Conservation (phyloP, 1,140 invertebrate species). For the Bombus soroeensis region DNA sequence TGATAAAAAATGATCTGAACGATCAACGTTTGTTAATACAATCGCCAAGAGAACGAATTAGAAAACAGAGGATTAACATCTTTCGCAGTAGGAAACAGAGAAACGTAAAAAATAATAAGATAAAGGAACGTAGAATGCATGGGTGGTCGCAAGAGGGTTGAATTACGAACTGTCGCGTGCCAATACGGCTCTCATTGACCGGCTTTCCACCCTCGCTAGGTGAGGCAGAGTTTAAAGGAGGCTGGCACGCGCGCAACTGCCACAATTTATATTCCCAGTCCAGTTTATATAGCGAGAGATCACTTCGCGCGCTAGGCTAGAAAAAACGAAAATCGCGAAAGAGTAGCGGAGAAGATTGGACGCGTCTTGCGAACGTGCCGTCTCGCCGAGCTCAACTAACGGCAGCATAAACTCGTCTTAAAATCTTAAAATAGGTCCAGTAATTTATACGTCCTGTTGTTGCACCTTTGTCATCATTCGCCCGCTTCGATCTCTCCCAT, state of each 20-base stretch:
- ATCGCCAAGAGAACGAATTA: too few species aligned
- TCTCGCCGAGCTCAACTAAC: slow-evolving; percentile 56
- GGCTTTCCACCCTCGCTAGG: slow-evolving; percentile 55
- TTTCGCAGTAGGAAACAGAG: not conserved
- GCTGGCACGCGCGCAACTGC: slow-evolving; percentile 63
- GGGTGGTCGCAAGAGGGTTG: not conserved
- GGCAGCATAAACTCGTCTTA: slow-evolving; percentile 73
- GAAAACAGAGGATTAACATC: too few species aligned
- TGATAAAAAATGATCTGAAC: too few species aligned
- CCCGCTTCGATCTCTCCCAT: not conserved
- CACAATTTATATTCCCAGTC: slow-evolving; percentile 68
- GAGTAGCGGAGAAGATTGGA: slow-evolving; percentile 32
- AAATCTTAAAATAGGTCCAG: slow-evolving; percentile 74
- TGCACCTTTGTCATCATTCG: slow-evolving; percentile 56
- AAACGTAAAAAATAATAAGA: not conserved
- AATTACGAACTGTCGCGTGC: slow-evolving; percentile 19
- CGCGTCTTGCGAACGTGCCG: slow-evolving; percentile 54
- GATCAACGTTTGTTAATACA: too few species aligned
- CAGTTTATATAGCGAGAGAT: slow-evolving; percentile 39
- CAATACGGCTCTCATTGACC: slow-evolving; percentile 55
- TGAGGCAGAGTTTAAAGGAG: slow-evolving; percentile 65
- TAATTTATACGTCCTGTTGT: slow-evolving; percentile 74
- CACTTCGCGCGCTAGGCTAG: not conserved
- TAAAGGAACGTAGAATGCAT: not conserved
- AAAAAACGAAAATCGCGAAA: slow-evolving; percentile 24